phyloP scores from a whole-genome alignment of 2,797 vertebrate genomes.

The Onychomys torridus region DNA sequence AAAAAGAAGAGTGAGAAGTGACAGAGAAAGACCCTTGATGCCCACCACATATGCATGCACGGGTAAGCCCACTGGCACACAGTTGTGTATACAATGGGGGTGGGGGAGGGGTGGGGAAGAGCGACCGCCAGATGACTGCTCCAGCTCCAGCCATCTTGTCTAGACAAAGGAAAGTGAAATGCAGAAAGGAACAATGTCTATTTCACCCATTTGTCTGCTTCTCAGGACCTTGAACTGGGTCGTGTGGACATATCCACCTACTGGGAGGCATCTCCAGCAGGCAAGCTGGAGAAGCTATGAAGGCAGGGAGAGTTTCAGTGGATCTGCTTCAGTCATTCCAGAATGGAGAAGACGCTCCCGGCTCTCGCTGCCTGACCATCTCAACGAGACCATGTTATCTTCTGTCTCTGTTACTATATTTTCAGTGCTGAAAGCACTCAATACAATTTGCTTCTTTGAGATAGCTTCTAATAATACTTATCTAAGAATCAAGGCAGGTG shows the following conservation, averaged over 20 bases:
- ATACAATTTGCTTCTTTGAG: not conserved
- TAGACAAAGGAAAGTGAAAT: not conserved
- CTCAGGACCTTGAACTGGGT: not conserved
- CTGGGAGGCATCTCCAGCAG: not conserved
- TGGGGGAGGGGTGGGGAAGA: fast-evolving
- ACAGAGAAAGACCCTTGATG: too few species aligned
- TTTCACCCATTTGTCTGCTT: not conserved
- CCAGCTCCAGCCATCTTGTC: not conserved
- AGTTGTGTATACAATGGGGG: not conserved
- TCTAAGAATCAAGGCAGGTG: not conserved
- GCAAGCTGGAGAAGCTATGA: not conserved
- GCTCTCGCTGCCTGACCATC: not conserved
- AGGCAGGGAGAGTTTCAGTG: not conserved
- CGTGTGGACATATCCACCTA: not conserved
- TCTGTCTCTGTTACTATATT: not conserved
- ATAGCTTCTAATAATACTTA: not conserved
- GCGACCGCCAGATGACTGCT: too few species aligned
- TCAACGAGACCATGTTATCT: not conserved
- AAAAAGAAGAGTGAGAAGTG: not conserved
- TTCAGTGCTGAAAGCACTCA: not conserved
- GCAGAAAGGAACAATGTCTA: not conserved
- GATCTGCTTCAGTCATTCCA: not conserved
- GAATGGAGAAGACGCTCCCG: not conserved
- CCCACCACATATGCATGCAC: not conserved
- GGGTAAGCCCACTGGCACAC: too few species aligned